Conservation (phyloP, 2,113 vertebrate species). For the Salminus brasiliensis region DNA sequence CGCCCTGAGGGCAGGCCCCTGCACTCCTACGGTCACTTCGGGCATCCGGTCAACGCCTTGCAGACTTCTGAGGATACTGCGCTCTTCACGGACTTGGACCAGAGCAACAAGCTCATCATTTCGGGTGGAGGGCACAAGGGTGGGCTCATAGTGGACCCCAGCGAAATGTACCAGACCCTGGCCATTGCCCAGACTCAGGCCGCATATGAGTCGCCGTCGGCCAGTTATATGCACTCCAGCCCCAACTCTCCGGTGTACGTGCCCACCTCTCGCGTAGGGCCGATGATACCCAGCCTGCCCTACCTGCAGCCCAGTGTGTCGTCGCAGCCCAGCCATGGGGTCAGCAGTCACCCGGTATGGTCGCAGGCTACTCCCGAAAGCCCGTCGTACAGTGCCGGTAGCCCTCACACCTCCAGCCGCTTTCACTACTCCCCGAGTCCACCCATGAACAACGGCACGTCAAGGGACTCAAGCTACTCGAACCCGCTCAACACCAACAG, state of each 20-base stretch:
- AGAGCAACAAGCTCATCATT: conserved; percentile 90
- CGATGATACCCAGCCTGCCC: conserved; percentile 91
- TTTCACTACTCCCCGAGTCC: conserved; percentile 92
- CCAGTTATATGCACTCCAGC: conserved; percentile 88
- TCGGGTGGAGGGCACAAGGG: conserved; percentile 85
- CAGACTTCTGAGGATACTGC: conserved; percentile 86
- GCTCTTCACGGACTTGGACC: conserved; percentile 93
- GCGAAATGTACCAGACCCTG: conserved; percentile 96
- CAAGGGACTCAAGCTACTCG: conserved; percentile 76
- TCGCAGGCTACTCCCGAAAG: conserved; percentile 82
- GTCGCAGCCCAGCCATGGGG: conserved; percentile 83
- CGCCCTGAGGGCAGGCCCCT: conserved; percentile 76
- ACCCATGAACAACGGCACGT: conserved; percentile 85
- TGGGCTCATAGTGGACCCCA: conserved; percentile 81
- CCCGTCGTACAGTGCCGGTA: conserved; percentile 81
- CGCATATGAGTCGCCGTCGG: conserved; percentile 87
- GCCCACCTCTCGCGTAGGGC: conserved; percentile 89
- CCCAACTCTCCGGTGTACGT: conserved; percentile 95
- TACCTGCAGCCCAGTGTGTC: conserved; percentile 85
- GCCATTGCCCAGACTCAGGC: conserved; percentile 87
- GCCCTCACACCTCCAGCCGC: conserved; percentile 84
- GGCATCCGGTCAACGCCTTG: conserved; percentile 77
- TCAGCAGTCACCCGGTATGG: conserved; percentile 79
- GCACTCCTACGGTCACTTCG: conserved; percentile 83
- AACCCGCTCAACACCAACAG: conserved; percentile 81